Evolutionary conservation across 1,140 invertebrate genomes (phyloP).

Genomic region (Ruditapes philippinarum): DNA sequence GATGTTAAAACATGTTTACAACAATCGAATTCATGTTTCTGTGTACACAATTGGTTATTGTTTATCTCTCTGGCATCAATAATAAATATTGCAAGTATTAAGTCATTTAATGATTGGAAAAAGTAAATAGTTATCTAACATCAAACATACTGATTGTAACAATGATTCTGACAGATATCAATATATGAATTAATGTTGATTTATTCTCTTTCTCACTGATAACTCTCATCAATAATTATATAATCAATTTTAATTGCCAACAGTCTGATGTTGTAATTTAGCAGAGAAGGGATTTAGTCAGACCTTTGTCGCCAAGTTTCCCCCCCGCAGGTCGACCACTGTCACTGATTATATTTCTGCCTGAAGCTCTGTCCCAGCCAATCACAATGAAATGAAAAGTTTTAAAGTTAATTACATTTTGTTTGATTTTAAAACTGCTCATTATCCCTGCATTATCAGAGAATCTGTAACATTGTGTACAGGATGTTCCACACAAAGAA

Average conservation of each 20-base stretch:
- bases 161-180: not conserved
- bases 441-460: not conserved
- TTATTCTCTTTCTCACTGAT: not conserved
- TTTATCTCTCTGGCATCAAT: no score
- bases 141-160: no score
- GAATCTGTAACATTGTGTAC: constrained; percentile 1
- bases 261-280: not conserved
- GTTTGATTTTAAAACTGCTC: constrained; percentile 18
- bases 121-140: no score
- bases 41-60: no score
- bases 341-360: not conserved
- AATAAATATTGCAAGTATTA: no score
- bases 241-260: not conserved
- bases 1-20: no score
- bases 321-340: not conserved
- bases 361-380: not conserved
- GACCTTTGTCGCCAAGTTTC: not conserved
- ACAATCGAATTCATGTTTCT: no score
- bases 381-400: constrained; percentile 11
- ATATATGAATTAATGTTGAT: not conserved
- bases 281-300: not conserved
- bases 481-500: not conserved
- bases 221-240: not conserved
- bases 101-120: no score
- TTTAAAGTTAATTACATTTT: constrained; percentile 11